These are phyloP conservation scores for Ornithorhynchus anatinus DNA, from an alignment of 2,113 vertebrate species.

Conservation along the genomic window DNA sequence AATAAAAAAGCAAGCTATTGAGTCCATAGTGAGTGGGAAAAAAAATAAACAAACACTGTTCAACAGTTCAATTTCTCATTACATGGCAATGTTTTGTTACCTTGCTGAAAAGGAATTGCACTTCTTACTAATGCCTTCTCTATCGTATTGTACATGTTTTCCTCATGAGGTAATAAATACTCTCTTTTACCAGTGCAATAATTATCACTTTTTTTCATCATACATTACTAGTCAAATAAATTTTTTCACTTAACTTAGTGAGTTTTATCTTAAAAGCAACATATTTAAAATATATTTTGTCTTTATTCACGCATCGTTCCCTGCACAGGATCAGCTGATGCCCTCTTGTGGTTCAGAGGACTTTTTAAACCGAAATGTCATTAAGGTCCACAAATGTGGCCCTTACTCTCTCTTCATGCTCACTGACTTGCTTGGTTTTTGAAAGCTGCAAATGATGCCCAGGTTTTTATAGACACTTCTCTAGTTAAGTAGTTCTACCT, in stretches of 20 bases:
- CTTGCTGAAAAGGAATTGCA: slow-evolving; percentile 69
- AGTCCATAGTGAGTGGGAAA: slow-evolving; percentile 25
- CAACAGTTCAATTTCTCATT: slow-evolving; percentile 51
- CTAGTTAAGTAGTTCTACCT: slow-evolving; percentile 67
- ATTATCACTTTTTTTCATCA: slow-evolving; percentile 55
- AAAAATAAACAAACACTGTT: slow-evolving; percentile 17
- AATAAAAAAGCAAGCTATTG: slow-evolving; percentile 26
- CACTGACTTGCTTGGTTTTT: slow-evolving; percentile 58
- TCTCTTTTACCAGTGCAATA: slow-evolving; percentile 60
- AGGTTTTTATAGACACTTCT: slow-evolving; percentile 48
- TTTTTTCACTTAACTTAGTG: slow-evolving; percentile 40
- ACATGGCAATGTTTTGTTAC: slow-evolving; percentile 43
- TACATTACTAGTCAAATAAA: slow-evolving; percentile 50
- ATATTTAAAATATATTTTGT: slow-evolving; percentile 78
- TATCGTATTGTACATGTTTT: slow-evolving; percentile 61
- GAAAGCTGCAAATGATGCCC: slow-evolving; percentile 58
- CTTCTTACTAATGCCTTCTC: slow-evolving; percentile 69
- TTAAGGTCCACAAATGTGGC: too few species aligned
- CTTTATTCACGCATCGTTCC: slow-evolving; percentile 65
- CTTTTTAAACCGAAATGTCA: slow-evolving; percentile 43
- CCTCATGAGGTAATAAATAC: slow-evolving; percentile 73
- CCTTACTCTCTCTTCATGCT: slow-evolving; percentile 58
- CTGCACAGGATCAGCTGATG: slow-evolving; percentile 65
- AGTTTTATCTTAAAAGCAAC: slow-evolving; percentile 67
- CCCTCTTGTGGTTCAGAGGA: slow-evolving; percentile 74